Base-by-base conservation (phyloP, 1,140 invertebrate species). In the Lanistes nyassanus region DNA sequence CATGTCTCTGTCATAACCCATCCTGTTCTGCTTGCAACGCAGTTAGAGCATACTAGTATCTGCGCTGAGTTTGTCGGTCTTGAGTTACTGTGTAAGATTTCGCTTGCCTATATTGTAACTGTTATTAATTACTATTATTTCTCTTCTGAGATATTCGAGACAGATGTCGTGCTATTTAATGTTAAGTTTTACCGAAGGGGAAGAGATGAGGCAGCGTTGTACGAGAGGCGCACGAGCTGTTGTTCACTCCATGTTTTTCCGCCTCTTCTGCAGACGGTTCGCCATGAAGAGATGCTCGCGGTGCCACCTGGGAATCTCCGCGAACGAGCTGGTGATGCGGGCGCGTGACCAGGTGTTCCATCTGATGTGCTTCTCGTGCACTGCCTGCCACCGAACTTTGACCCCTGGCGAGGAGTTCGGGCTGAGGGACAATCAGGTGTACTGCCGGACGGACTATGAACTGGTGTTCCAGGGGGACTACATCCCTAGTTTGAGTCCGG, bases 371-470 rank as follows among this genome's bases (percentile, higher is more conserved):
- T 89, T 89, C 79, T 82, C 82, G 26, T 89, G 88, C 80, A 76
- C 79, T 16, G 81, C 94, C 68, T 98, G 97, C 89, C 93, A 94
- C 70, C 85, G 88, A 58, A 86, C 88, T 37, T 84, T 92, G n/a
- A 89, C 87, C 34, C 90, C 91, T 66, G 92, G 97, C 39, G 96
- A 98, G 88, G 94, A 96, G 81, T 97, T 97, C 89, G 95, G 96
- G 23, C 84, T 88, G 75, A 81, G 85, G 39, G 88, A 91, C 70
- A 86, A 88, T 81, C 82, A 89, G 36, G 83, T 91, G 34, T 91
- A 89, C 82, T 91, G 91, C 80, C 83, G 88, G 34, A 80, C 82
- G 26, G 90, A 91, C 83, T 91, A 90, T 81, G 88, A 90, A 77
- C 77, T 86, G 60, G 80, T 82, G 60, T 84, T 83, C 73, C 84